Conservation (phyloP, 92 coral and sea anemone genomes). For the Desmophyllum pertusum region DNA sequence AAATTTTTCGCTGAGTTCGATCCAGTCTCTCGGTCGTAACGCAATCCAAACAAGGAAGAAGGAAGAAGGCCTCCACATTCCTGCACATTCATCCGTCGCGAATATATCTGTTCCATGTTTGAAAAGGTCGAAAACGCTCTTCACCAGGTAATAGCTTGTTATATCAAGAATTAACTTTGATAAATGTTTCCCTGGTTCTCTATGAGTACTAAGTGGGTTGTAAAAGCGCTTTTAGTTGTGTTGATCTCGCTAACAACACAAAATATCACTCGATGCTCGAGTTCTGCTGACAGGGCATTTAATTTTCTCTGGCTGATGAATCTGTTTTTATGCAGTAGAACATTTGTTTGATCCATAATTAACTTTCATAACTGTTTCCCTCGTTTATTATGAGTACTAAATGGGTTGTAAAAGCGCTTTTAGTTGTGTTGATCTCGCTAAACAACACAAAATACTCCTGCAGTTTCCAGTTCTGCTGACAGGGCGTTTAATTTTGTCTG, state of each 20-base stretch:
- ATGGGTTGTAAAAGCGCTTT: background rate
- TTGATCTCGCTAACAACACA: background rate
- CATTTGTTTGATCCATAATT: too few species aligned
- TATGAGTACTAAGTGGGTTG: background rate
- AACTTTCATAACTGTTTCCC: too few species aligned
- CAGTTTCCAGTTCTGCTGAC: too few species aligned
- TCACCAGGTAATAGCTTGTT: background rate
- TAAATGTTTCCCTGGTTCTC: background rate
- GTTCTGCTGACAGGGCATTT: too few species aligned
- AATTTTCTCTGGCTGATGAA: too few species aligned
- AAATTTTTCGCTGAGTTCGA: background rate
- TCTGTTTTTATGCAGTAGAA: too few species aligned
- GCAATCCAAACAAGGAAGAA: background rate
- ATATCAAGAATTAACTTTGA: background rate
- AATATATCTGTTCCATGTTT: too few species aligned
- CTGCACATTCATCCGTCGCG: too few species aligned
- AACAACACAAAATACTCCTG: background rate
- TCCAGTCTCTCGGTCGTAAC: conserved; percentile 7
- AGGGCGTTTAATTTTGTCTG: too few species aligned
- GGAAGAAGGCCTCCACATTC: too few species aligned
- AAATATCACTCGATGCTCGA: too few species aligned
- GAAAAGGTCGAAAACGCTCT: too few species aligned
- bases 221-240: background rate
- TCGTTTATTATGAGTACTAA: background rate
- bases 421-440: background rate